Conservation (phyloP, 2,113 vertebrate species). For the Pterocles gutturalis region DNA sequence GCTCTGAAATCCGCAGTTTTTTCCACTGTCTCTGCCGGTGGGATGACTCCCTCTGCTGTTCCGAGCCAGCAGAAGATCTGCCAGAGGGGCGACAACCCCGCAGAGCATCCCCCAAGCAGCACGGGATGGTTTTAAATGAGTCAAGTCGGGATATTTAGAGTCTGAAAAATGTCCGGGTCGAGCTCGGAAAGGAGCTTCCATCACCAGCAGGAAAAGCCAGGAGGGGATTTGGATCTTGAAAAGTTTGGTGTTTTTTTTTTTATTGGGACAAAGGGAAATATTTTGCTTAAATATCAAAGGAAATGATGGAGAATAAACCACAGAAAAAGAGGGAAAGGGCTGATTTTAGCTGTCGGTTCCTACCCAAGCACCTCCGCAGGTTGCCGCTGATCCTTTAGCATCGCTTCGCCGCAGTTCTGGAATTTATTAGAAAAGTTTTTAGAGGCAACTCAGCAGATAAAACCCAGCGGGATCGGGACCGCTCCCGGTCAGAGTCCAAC, state of each 20-base stretch:
- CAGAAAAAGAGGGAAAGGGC: neutral
- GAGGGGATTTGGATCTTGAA: neutral
- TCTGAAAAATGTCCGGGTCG: neutral
- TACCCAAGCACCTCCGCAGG: neutral
- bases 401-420: neutral
- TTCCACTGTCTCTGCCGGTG: neutral
- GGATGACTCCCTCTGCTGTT: conserved; percentile 36
- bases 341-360: neutral
- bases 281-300: neutral
- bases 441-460: neutral
- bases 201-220: neutral
- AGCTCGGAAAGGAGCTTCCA: neutral
- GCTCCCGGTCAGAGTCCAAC: neutral
- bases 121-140: neutral
- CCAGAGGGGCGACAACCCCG: neutral
- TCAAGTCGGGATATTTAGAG: accelerated
- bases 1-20: neutral
- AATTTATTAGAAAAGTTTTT: neutral
- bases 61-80: neutral
- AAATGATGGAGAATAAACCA: accelerated
- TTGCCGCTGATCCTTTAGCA: neutral
- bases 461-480: accelerated
- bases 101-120: neutral
- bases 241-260: neutral
- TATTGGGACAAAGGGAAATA: neutral